Base-by-base conservation (phyloP, 2,797 vertebrate species). In the Chromobotia macracanthus region DNA sequence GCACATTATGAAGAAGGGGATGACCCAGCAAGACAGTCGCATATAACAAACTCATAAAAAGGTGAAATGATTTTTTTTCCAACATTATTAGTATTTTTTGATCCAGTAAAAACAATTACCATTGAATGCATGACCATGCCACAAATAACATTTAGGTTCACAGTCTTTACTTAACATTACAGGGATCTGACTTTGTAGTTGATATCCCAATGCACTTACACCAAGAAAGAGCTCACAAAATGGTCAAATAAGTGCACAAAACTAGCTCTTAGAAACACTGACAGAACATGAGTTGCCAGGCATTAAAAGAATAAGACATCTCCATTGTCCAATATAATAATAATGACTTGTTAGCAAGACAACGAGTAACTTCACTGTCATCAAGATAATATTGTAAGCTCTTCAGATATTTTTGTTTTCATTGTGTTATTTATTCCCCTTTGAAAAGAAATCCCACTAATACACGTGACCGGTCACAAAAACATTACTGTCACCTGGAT, bases 121-220 rank as follows among this genome's bases (percentile, higher is more conserved):
- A 96, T 87, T 92, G 91, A 94, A 97, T 96, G 96, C 95, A 95
- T 96, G 95, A 95, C 94, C 97, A 99, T 99, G 97, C 97, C 95
- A 98, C 96, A 89, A 93, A 92, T 94, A 97, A 97, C 94, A 94
- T 86, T 93, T 92, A 96, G 92, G 94, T 91, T 95, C 95, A 95
- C 95, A 95, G 91, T 95, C 92, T 93, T 95, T 95, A 96, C 90
- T 84, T 95, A 95, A 93, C 95, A 94, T 93, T 96, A 98, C 94
- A 95, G 94, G 94, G 91, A 91, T 93, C 93, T 93, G 95, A 96
- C 95, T 93, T 90, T 87, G 90, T 56, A 92, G 94, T 95, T 95
- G 92, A 95, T 6, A 95, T 95, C 95, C 93, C 94, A 94, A 96
- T 96, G 96, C 95, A 95, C 95, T 96, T 96, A 97, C 95, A 96